Evolutionary conservation across 2,888 invertebrate species (phyloP).

Genomic region (Sphaerophoria rueppellii): DNA sequence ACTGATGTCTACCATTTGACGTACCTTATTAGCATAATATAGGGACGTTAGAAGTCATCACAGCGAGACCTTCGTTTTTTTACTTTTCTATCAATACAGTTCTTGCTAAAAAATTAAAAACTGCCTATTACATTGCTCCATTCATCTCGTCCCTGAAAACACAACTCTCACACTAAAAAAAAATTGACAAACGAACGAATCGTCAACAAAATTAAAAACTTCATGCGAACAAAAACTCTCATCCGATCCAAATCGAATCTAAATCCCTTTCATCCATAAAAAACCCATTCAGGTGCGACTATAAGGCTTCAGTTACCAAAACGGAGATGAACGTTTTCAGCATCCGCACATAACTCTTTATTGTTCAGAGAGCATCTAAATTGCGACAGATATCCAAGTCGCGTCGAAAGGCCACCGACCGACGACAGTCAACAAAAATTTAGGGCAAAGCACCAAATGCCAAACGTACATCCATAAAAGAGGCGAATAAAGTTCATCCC

Average conservation of each 20-base stretch:
- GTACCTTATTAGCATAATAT: too few species aligned
- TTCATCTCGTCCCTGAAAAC: too few species aligned
- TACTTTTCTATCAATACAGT: too few species aligned
- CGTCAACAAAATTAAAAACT: too few species aligned
- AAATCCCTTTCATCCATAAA: slow-evolving; percentile 71
- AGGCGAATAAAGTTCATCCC: not conserved
- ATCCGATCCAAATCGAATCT: slow-evolving; percentile 53
- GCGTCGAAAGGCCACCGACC: not conserved
- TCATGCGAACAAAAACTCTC: slow-evolving; percentile 37
- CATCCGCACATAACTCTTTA: slow-evolving; percentile 27
- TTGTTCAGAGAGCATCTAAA: slow-evolving; percentile 8
- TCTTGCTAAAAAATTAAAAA: too few species aligned
- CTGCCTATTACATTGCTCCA: too few species aligned
- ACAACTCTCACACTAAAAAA: too few species aligned
- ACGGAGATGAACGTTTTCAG: not conserved
- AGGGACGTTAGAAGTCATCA: too few species aligned
- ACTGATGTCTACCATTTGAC: too few species aligned
- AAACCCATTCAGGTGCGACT: slow-evolving; percentile 62
- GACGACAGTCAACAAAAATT: slow-evolving; percentile 15
- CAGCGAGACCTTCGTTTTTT: too few species aligned
- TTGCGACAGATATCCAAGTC: slow-evolving; percentile 3
- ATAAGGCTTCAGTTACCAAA: not conserved
- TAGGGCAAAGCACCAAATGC: slow-evolving; percentile 14
- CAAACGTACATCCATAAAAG: not conserved
- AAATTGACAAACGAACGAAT: too few species aligned